phyloP scores from a whole-genome alignment of 2,797 vertebrate genomes.

The Halcyon chelicuti region DNA sequence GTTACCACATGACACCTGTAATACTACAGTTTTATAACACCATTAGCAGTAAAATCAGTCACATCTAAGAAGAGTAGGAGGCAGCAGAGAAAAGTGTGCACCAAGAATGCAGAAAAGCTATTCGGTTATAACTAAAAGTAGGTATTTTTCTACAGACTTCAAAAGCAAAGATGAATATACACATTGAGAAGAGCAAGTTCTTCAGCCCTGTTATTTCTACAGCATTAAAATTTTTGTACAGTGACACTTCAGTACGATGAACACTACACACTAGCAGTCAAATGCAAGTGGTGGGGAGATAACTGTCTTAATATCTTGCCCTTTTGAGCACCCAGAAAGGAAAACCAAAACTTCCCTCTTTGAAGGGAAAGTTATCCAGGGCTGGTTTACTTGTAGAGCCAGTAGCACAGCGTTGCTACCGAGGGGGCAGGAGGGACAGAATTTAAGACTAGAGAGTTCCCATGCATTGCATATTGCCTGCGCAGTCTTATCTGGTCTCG shows the following conservation, averaged over 20 bases:
- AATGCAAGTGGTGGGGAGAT: background rate
- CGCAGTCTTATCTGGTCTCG: background rate
- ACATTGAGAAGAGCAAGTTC: background rate
- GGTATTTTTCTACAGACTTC: slow-evolving; percentile 1
- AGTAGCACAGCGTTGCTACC: background rate
- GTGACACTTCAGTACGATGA: background rate
- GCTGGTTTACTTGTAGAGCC: background rate
- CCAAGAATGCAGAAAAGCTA: slow-evolving; percentile 1
- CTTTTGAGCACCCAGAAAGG: background rate
- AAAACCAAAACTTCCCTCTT: background rate
- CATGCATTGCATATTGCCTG: background rate
- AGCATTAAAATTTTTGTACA: background rate
- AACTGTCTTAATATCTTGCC: background rate
- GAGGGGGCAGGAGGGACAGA: background rate
- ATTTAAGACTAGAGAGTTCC: background rate
- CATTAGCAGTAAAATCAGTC: slow-evolving; percentile 45
- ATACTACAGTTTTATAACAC: slow-evolving; percentile 44
- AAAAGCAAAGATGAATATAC: background rate
- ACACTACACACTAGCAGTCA: background rate
- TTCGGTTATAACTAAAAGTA: background rate
- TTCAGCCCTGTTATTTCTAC: slow-evolving; percentile 26
- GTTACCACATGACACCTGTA: slow-evolving; percentile 52
- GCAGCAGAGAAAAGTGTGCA: slow-evolving; percentile 42
- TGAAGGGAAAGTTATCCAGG: background rate
- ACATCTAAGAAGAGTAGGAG: slow-evolving; percentile 28